Conservation (phyloP, 2,113 vertebrate species). For the Casuarius casuarius region DNA sequence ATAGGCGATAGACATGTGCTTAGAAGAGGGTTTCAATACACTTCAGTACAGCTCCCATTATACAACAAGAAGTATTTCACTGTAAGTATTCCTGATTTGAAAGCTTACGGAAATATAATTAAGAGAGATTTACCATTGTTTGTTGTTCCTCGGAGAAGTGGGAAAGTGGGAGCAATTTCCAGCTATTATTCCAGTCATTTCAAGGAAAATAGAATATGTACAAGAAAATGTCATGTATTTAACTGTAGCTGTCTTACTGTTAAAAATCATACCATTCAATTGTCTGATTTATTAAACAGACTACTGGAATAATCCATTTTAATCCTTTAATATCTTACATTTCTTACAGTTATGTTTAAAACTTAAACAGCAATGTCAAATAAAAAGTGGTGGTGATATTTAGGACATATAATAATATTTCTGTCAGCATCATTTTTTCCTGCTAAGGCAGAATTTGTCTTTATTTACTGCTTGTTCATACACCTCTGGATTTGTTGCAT, state of each 20-base stretch:
- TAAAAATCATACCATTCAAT: not conserved
- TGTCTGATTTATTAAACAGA: not conserved
- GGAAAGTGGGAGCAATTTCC: not conserved
- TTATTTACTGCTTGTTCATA: not conserved
- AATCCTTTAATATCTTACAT: not conserved
- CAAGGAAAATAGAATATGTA: not conserved
- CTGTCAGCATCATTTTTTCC: not conserved
- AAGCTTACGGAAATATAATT: not conserved
- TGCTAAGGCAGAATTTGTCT: not conserved
- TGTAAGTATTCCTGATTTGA: not conserved
- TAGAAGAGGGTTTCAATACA: not conserved
- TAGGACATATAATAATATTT: not conserved
- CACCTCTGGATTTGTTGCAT: not conserved
- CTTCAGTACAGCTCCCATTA: not conserved
- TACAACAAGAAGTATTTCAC: not conserved
- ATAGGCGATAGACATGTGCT: not conserved
- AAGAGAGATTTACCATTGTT: not conserved
- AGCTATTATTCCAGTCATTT: not conserved
- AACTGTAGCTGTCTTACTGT: not conserved
- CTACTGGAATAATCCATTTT: not conserved
- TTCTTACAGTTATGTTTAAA: not conserved
- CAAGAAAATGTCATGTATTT: not conserved
- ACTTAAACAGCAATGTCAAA: not conserved
- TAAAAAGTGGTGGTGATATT: not conserved
- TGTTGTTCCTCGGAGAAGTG: not conserved